Conservation (phyloP, 64 coral and sea anemone genomes). For the Montipora sp. region DNA sequence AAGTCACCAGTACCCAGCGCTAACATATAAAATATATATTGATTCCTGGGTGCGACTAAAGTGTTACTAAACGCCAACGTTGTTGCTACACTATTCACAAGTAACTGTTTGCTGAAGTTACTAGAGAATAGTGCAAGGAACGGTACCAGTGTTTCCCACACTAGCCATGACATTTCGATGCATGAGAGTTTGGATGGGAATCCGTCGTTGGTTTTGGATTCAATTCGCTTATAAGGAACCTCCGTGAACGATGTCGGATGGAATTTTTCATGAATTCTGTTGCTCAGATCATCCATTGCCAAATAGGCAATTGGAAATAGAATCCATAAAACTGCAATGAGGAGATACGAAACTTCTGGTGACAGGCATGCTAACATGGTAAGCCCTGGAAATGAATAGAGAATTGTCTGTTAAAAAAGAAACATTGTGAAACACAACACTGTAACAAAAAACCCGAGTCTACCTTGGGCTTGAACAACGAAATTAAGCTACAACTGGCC, state of each 20-base stretch:
- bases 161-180: background rate
- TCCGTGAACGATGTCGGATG: background rate
- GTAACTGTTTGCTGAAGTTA: background rate
- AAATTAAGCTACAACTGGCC: too few species aligned
- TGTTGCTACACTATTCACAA: background rate
- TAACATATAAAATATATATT: conserved; percentile 9
- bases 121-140: background rate
- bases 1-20: background rate
- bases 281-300: background rate
- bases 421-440: too few species aligned
- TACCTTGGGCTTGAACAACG: too few species aligned
- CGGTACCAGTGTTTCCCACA: background rate
- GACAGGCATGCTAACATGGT: conserved; percentile 1
- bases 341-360: background rate
- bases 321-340: background rate
- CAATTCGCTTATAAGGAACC: background rate
- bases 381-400: background rate
- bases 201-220: background rate
- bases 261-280: background rate
- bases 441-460: too few species aligned
- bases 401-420: too few species aligned
- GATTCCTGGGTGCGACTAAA: conserved; percentile 1
- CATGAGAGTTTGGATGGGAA: background rate
- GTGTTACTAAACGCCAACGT: background rate
- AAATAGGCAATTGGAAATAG: background rate